A percentile compares a stretch with the other conserved stretches of the same genome.
Conservation (phyloP, 1,140 invertebrate genomes). For the Microplitis demolitor region DNA sequence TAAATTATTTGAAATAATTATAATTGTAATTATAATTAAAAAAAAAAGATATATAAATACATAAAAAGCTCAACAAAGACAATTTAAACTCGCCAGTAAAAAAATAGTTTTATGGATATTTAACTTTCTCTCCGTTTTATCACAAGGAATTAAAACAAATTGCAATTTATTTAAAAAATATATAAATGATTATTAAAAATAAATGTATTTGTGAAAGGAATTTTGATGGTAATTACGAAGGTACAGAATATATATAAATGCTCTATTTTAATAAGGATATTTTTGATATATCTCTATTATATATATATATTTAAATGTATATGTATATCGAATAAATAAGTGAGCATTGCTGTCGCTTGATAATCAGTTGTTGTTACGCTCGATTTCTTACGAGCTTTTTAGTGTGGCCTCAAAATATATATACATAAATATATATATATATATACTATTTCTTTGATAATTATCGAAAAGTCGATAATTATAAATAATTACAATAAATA, state of each 20-base stretch:
- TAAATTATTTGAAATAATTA: neutral
- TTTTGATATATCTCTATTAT: conserved; percentile 60
- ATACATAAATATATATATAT: no score
- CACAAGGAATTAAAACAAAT: neutral
- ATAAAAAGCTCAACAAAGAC: neutral
- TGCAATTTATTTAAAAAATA: conserved; percentile 16
- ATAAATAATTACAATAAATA: no score
- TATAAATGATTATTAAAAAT: no score
- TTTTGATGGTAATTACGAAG: conserved; percentile 43
- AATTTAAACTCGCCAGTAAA: neutral
- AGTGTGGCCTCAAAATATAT: neutral
- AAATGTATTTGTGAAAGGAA: conserved; percentile 37
- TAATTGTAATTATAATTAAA: neutral
- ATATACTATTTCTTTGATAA: no score
- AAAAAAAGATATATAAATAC: neutral
- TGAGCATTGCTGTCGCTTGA: conserved; percentile 36
- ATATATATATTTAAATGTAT: conserved; percentile 50
- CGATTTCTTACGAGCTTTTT: neutral
- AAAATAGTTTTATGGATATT: neutral
- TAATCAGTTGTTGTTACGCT: conserved; percentile 35
- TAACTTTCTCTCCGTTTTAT: neutral
- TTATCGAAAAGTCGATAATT: no score
- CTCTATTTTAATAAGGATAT: conserved; percentile 62
- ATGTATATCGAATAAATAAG: conserved; percentile 52
- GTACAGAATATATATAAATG: conserved; percentile 56